Conservation (phyloP, 2,797 vertebrate species). For the Acomys russatus region DNA sequence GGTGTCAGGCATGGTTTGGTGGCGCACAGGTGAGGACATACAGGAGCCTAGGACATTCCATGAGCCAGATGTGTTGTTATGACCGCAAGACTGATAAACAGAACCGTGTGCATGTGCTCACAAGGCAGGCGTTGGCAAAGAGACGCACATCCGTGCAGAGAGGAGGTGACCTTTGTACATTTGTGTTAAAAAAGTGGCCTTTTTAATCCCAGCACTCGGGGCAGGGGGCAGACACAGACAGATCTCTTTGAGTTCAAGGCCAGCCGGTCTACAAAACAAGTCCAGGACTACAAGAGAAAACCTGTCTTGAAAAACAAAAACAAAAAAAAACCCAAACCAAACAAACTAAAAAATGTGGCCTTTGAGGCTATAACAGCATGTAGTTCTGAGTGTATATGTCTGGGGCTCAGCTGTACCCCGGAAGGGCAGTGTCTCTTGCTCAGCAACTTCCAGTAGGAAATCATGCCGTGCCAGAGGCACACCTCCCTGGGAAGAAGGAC, state of each 20-base stretch:
- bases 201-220: not conserved
- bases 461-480: not conserved
- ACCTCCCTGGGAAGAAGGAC: not conserved
- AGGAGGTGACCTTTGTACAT: not conserved
- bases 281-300: no score
- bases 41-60: not conserved
- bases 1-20: not conserved
- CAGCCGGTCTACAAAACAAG: no score
- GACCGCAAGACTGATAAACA: constrained; percentile 21
- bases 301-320: no score
- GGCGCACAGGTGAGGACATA: not conserved
- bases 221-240: no score
- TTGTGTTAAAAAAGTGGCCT: not conserved
- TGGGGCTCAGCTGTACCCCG: not conserved
- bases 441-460: not conserved
- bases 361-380: not conserved
- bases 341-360: no score
- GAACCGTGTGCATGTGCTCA: not conserved
- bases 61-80: constrained; percentile 42
- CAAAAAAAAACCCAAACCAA: no score
- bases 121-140: constrained; percentile 1
- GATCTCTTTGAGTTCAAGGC: not conserved
- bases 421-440: not conserved
- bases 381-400: not conserved
- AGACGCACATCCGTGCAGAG: not conserved